Evolutionary conservation across 2,113 vertebrate species (phyloP), one percentile per base, ranked within the genome.

Genomic region (Sinocyclocheilus anophthalmus): DNA sequence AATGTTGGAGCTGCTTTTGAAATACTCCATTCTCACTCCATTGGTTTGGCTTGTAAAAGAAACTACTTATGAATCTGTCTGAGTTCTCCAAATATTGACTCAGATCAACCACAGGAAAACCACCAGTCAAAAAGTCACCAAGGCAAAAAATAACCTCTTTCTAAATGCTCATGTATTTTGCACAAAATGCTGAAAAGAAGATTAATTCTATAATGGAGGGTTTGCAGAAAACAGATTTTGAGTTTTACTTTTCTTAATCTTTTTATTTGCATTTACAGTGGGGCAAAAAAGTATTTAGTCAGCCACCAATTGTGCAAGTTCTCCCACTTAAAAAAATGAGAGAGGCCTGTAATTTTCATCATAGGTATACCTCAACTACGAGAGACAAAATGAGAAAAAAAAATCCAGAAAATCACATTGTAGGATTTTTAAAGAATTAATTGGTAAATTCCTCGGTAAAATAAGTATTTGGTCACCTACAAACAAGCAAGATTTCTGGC

Each of bases 161-260:
- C 88, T 89, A 90, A 88, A 86, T 75, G 77, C 87, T 87, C 18
- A 87, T 88, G 88, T 89, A 88, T 87, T 85, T 81, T 84, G 78
- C 55, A 87, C 83, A 88, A 85, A 89, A 87, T 89, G 83, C 45
- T 85, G 39, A 85, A 84, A 90, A 11, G 57, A 22, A 84, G 76
- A 90, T 85, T 86, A 88, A 85, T 86, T 90, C 59, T 88, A 88
- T 84, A 76, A 79, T 81, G 77, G 45, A 76, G 24, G 37, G 70
- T 53, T 69, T 4, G 18, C 37, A 72, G 16, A 53, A 84, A 84
- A 53, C 70, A 82, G 33, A 85, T 88, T 85, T 73, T 30, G n/a
- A 20, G n/a, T 37, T 73, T 88, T 53, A 18, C 6, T 9, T 48
- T 86, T 79, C 42, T 14, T 8, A 53, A 81, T 39, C 42, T 18